Evolutionary conservation across 2,113 vertebrate genomes (phyloP).

Genomic region (Apodemus sylvaticus): DNA sequence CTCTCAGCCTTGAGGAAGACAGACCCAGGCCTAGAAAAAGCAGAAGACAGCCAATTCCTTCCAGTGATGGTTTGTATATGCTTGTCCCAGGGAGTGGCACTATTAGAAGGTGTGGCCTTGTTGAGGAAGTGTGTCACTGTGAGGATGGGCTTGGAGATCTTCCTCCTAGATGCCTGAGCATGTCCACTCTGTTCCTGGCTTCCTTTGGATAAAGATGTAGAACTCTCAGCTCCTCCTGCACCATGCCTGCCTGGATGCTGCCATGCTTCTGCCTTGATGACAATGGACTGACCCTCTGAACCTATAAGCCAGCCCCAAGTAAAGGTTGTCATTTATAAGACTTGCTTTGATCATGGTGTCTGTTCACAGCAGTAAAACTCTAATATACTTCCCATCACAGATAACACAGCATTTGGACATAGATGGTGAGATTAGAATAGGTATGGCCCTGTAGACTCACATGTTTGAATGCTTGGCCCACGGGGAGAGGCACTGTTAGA

Average conservation of each 20-base stretch:
- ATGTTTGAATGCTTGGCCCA: not conserved
- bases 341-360: too few relatives aligned
- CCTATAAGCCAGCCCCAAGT: not conserved
- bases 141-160: too few relatives aligned
- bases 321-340: too few relatives aligned
- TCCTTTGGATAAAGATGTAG: not conserved
- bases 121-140: too few relatives aligned
- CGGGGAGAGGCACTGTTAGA: not conserved
- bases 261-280: too few relatives aligned
- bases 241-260: not conserved
- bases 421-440: not conserved
- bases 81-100: too few relatives aligned
- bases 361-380: too few relatives aligned
- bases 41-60: rapidly evolving
- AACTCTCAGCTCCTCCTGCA: not conserved
- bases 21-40: not conserved
- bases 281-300: not conserved
- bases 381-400: too few relatives aligned
- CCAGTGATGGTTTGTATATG: too few relatives aligned
- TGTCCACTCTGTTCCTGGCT: too few relatives aligned
- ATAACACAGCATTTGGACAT: not conserved
- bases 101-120: too few relatives aligned
- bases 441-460: not conserved
- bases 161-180: too few relatives aligned
- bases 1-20: not conserved